A percentile compares a stretch with the other conserved stretches of the same genome.
phyloP scores from a whole-genome alignment of 2,888 invertebrate genomes.

The Drosophila diplacantha region DNA sequence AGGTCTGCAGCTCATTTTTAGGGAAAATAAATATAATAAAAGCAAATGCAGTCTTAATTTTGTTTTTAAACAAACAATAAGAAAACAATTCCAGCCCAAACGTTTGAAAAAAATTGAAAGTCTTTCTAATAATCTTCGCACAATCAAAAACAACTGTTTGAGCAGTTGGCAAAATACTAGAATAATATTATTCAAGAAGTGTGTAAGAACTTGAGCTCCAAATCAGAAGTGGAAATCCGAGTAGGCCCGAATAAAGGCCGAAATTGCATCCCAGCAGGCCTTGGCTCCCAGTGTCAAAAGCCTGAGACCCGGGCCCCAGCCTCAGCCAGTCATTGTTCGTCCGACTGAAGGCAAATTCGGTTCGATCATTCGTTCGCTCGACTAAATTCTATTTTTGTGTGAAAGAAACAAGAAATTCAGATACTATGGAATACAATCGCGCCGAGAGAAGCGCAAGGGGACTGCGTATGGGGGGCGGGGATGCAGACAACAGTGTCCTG shows the following conservation, averaged over 20 bases:
- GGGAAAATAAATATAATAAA: too few relatives aligned
- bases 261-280: not conserved
- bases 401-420: not conserved
- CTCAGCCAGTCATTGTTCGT: not conserved
- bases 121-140: too few relatives aligned
- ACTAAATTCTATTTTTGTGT: conserved; percentile 21
- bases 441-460: not conserved
- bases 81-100: too few relatives aligned
- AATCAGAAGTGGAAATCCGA: not conserved
- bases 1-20: too few relatives aligned
- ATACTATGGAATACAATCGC: conserved; percentile 11
- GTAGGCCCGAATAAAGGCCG: not conserved
- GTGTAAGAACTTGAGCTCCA: too few relatives aligned
- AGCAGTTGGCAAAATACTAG: too few relatives aligned
- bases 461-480: conserved; percentile 23
- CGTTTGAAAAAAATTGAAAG: too few relatives aligned
- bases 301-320: not conserved
- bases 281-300: not conserved
- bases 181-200: too few relatives aligned
- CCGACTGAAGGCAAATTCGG: conserved; percentile 1
- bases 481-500: conserved; percentile 25
- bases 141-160: too few relatives aligned
- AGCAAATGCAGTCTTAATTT: too few relatives aligned
- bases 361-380: conserved; percentile 6
- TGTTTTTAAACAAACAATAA: too few relatives aligned